These are phyloP conservation scores for Achroia grisella DNA, from an alignment of 1,140 invertebrate genomes.

Conservation along the genomic window DNA sequence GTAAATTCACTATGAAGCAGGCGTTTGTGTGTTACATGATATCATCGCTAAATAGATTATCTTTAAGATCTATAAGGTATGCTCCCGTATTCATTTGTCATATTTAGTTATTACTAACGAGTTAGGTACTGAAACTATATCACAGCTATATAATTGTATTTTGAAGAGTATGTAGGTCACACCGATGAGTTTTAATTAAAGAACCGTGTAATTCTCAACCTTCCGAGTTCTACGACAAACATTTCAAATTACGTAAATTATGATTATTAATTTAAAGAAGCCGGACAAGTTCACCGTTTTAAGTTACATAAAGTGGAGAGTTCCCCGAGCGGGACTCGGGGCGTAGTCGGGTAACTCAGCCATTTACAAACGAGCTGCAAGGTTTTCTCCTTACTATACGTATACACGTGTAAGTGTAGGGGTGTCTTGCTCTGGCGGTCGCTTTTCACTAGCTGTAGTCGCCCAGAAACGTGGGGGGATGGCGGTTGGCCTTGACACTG, in stretches of 20 bases:
- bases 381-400: constrained; percentile 9
- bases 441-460: constrained; percentile 1
- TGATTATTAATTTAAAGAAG: constrained; percentile 24
- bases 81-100: too few species aligned
- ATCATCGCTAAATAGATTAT: too few species aligned
- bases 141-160: too few species aligned
- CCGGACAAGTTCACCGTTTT: constrained; percentile 16
- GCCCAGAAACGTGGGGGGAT: constrained; percentile 8
- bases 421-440: constrained; percentile 10
- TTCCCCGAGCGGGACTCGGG: constrained; percentile 9
- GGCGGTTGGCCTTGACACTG: constrained; percentile 35
- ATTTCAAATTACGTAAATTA: constrained; percentile 19
- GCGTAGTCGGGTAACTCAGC: constrained; percentile 12
- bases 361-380: constrained; percentile 15
- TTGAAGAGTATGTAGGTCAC: too few species aligned
- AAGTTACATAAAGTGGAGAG: constrained; percentile 14
- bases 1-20: too few species aligned
- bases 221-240: too few species aligned
- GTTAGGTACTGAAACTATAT: too few species aligned
- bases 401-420: neutral
- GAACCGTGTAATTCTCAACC: too few species aligned
- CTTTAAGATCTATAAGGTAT: too few species aligned
- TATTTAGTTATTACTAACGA: too few species aligned
- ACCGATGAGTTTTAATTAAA: too few species aligned
- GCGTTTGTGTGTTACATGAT: too few species aligned